Percentiles rank a stretch among this genome's conserved stretches.
Evolutionary conservation across 2,888 invertebrate genomes (phyloP).

Genomic region (Drosophila siamana): DNA sequence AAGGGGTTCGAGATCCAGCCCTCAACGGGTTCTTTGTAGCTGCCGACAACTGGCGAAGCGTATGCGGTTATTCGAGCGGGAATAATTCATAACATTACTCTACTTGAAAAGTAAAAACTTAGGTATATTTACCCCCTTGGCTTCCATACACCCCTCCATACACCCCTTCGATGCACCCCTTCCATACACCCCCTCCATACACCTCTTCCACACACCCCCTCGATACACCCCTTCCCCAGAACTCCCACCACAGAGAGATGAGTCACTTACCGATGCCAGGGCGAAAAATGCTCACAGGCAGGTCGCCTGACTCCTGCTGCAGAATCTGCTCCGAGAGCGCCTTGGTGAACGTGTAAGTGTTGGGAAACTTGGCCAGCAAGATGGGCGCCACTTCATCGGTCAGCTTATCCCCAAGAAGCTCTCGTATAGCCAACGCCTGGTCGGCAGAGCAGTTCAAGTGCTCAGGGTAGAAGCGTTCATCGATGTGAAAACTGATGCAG

Average conservation of each 20-base stretch:
- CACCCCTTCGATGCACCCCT: too few relatives aligned
- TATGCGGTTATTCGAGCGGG: too few relatives aligned
- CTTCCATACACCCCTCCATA: too few relatives aligned
- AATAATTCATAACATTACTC: too few relatives aligned
- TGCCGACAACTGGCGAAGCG: conserved; percentile 71
- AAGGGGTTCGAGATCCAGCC: conserved; percentile 91
- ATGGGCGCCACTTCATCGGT: conserved; percentile 79
- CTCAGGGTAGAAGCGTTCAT: conserved; percentile 85
- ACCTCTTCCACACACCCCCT: too few relatives aligned
- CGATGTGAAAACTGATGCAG: conserved; percentile 85
- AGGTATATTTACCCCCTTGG: too few relatives aligned
- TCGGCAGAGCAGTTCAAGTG: conserved; percentile 78
- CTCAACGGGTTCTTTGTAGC: conserved; percentile 86
- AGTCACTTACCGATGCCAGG: conserved; percentile 88
- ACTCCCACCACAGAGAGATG: not conserved
- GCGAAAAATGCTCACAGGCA: conserved; percentile 89
- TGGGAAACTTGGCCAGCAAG: conserved; percentile 86
- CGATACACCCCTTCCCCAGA: too few relatives aligned
- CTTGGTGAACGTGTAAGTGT: conserved; percentile 91
- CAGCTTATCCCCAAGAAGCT: conserved; percentile 81
- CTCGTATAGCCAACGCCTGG: conserved; percentile 80
- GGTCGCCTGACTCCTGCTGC: conserved; percentile 86
- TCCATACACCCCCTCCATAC: too few relatives aligned
- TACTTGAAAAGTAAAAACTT: too few relatives aligned
- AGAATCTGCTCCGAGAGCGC: conserved; percentile 89